Percentiles rank a stretch among this genome's conserved stretches.
These are phyloP conservation scores for Pachypsylla venusta DNA, from an alignment of 1,140 invertebrate species.

Conservation along the genomic window DNA sequence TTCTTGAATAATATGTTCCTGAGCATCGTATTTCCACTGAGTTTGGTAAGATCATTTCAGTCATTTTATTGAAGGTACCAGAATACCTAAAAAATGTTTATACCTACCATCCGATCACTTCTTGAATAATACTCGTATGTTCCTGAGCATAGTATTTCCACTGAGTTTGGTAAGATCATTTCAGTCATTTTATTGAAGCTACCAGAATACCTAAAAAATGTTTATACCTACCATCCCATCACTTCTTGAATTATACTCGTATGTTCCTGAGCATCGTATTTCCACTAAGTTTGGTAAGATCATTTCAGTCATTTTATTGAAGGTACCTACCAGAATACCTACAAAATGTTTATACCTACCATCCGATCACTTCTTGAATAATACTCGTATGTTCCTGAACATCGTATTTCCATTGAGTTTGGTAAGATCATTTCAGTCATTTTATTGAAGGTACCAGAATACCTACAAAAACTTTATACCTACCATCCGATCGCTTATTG, in stretches of 20 bases:
- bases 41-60: not conserved
- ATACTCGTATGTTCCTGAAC: not conserved
- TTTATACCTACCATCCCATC: not conserved
- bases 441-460: no score
- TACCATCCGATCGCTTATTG: not conserved
- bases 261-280: not conserved
- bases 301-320: no score
- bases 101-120: not conserved
- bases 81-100: no score
- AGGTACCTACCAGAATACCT: no score
- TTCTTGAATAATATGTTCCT: not conserved
- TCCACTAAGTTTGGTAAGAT: not conserved
- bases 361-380: not conserved
- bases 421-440: not conserved
- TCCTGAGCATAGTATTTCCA: not conserved
- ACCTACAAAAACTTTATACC: no score
- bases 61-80: no score
- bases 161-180: not conserved
- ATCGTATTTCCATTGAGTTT: not conserved
- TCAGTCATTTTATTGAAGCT: no score
- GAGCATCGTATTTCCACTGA: not conserved
- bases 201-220: no score
- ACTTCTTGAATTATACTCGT: not conserved
- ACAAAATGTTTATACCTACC: no score
- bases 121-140: not conserved